Evolutionary conservation across 2,888 invertebrate genomes (phyloP).

Genomic region (Kryphioiulus occultus): DNA sequence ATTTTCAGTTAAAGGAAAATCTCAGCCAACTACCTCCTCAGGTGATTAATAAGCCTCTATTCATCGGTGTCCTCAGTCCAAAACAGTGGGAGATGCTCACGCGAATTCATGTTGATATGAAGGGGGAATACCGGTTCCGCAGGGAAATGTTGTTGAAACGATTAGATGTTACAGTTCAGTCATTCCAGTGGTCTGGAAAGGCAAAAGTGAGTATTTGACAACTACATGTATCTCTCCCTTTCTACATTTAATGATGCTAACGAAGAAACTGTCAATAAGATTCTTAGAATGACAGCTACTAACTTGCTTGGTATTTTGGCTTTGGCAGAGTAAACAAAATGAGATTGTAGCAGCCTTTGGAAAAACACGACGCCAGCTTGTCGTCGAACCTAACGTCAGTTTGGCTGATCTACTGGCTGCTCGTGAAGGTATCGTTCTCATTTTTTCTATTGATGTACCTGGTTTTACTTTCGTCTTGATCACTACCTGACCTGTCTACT

Average conservation of each 20-base stretch:
- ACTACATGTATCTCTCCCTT: not conserved
- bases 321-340: slow-evolving; percentile 71
- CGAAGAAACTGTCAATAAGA: too few species aligned
- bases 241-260: not conserved
- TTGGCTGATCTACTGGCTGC: slow-evolving; percentile 85
- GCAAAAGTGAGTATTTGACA: slow-evolving; percentile 69
- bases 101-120: slow-evolving; percentile 74
- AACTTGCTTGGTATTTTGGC: not conserved
- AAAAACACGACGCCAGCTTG: slow-evolving; percentile 65
- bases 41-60: slow-evolving; percentile 78
- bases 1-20: slow-evolving; percentile 61
- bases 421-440: slow-evolving; percentile 68
- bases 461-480: too few species aligned
- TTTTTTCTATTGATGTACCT: too few species aligned
- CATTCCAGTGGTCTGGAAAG: slow-evolving; percentile 74
- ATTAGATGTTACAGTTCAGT: slow-evolving; percentile 94
- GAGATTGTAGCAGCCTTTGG: slow-evolving; percentile 71
- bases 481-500: not conserved
- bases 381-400: slow-evolving; percentile 71
- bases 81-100: slow-evolving; percentile 84
- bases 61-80: slow-evolving; percentile 74
- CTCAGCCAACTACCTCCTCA: slow-evolving; percentile 64
- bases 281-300: not conserved
- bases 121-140: slow-evolving; percentile 81
- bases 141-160: slow-evolving; percentile 88